Conservation (phyloP, 1,140 invertebrate genomes). For the Diprion similis region DNA sequence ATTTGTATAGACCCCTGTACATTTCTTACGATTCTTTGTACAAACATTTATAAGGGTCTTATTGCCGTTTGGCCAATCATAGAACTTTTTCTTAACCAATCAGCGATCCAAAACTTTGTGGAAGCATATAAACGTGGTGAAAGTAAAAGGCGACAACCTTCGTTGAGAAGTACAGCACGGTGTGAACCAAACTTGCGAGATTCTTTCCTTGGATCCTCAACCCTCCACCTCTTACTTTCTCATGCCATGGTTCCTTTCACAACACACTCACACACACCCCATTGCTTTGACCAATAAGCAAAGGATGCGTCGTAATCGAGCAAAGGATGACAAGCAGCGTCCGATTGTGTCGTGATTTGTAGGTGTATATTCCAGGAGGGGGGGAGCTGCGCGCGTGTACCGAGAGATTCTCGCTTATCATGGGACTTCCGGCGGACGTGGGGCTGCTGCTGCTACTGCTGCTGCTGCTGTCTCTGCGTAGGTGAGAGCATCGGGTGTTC, state of each 20-base stretch:
- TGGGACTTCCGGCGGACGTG: constrained; percentile 59
- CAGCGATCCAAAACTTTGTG: no score
- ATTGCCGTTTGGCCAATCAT: no score
- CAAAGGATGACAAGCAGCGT: background rate
- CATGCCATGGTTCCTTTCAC: constrained; percentile 6
- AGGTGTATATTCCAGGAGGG: constrained; percentile 35
- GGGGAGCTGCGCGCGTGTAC: constrained; percentile 30
- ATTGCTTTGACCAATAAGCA: background rate
- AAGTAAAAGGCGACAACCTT: no score
- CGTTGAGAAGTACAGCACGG: no score
- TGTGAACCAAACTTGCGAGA: constrained; percentile 2
- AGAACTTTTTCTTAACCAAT: no score
- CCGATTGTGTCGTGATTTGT: constrained; percentile 25
- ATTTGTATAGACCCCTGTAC: no score
- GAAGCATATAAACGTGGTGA: no score
- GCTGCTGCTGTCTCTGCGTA: constrained; percentile 43
- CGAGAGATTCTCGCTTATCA: constrained; percentile 59
- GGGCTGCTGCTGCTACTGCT: constrained; percentile 38
- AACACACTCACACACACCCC: background rate
- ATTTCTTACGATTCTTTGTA: no score
- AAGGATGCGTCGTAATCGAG: background rate
- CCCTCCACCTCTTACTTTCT: background rate
- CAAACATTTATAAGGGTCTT: no score
- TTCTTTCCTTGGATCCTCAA: constrained; percentile 14
- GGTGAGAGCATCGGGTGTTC: constrained; percentile 41